Base-by-base conservation (phyloP, 2,113 vertebrate genomes). In the Gorsachius goisagi region DNA sequence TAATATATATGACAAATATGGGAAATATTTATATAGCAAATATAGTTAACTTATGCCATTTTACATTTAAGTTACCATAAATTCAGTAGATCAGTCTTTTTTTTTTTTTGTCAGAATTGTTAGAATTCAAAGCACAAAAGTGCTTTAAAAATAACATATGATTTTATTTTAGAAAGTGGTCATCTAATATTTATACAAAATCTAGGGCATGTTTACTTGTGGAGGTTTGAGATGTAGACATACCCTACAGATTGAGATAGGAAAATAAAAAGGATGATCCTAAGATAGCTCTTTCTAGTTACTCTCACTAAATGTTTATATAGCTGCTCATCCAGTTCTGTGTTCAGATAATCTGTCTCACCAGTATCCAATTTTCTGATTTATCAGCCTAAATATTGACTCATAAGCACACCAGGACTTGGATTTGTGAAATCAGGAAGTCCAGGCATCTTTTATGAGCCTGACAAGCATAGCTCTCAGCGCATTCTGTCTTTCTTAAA, bases 151-250 rank as follows among this genome's bases (percentile, higher is more conserved):
- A 92, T 12, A 82, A 41, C 10, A 28, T 5, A 44, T 2, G 14
- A 73, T 64, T 90, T 94, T 78, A 90, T 92, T 95, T 97, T 97
- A 88, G 92, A 89, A 96, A 92, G 72, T 4, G 14, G 12, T 58
- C 2, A 93, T 96, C 35, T 76, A 95, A 94, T 93, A 95, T 97
- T 97, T 82, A 95, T 72, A 81, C 11, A 78, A 93, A 89, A 93
- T 82, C 79, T 92, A 84, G 91, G 88, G n/a, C 73, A 87, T 45
- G 50, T 62, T 94, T 88, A 41, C 68, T 75, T 87, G 33, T 11
- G 52, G 20, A 91, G 33, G 35, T 74, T 84, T 64, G 64, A 68
- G 32, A 89, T 53, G 52, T 32, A 74, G 76, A 89, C 6, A 15
- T 24, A 72, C 11, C n/a, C 33, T 52, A 23, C 47, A 75, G 68